Percentiles rank a stretch among this genome's conserved stretches.
Conservation (phyloP, 2,797 vertebrate species). For the Tolypeutes matacus region DNA sequence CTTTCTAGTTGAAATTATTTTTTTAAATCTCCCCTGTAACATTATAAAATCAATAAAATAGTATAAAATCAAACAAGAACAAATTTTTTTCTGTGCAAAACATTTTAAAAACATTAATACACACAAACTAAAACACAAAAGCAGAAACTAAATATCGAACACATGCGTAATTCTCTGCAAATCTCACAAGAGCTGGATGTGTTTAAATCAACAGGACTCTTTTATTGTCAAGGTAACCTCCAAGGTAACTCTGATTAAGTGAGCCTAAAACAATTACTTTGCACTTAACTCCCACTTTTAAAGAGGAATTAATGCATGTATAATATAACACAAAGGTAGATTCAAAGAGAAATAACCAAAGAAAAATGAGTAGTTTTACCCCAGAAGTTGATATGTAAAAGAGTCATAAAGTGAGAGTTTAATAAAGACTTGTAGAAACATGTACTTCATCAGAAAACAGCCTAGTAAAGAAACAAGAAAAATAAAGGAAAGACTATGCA, state of each 20-base stretch:
- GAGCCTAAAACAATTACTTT: conserved; percentile 64
- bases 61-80: not conserved
- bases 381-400: not conserved
- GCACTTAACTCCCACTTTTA: not conserved
- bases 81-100: not conserved
- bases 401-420: not conserved
- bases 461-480: conserved; percentile 61
- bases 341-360: conserved; percentile 59
- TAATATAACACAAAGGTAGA: not conserved
- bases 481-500: conserved; percentile 56
- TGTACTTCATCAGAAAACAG: conserved; percentile 41
- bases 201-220: conserved; percentile 57
- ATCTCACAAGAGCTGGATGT: not conserved
- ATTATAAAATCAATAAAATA: conserved; percentile 42
- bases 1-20: conserved; percentile 43
- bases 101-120: not conserved
- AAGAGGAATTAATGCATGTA: not conserved
- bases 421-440: conserved; percentile 54
- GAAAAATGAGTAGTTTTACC: not conserved
- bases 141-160: not conserved
- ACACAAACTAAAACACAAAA: conserved; percentile 71
- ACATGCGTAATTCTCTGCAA: not conserved
- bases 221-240: conserved; percentile 59
- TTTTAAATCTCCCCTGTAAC: conserved; percentile 13
- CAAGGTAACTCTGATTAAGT: conserved; percentile 65